phyloP scores from a whole-genome alignment of 2,113 vertebrate genomes.

The Taxidea taxus region DNA sequence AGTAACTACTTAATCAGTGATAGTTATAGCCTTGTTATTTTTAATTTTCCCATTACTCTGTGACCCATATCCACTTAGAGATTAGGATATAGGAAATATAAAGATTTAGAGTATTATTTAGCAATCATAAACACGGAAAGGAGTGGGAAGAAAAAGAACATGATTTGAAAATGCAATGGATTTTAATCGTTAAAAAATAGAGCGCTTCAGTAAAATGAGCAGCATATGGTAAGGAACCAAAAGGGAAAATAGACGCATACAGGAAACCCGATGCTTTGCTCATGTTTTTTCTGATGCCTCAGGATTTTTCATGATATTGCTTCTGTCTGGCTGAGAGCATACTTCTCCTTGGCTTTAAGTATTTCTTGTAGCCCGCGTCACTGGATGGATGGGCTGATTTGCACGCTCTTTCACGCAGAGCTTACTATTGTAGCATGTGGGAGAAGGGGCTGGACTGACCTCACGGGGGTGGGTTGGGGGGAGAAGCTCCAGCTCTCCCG shows the following conservation, averaged over 20 bases:
- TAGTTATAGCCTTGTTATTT: background rate
- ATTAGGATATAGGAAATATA: slow-evolving; percentile 7
- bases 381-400: background rate
- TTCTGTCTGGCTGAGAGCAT: background rate
- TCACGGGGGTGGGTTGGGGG: no score
- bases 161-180: background rate
- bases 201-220: background rate
- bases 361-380: background rate
- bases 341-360: background rate
- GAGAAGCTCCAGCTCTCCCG: background rate
- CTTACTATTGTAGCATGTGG: background rate
- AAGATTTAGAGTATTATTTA: background rate
- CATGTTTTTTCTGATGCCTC: background rate
- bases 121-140: background rate
- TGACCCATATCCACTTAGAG: background rate
- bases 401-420: background rate
- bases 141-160: background rate
- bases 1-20: background rate
- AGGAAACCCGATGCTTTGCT: background rate
- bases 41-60: background rate
- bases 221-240: background rate
- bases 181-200: background rate
- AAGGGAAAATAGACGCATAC: background rate
- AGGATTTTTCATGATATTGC: background rate
- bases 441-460: background rate